Evolutionary conservation across 1,140 invertebrate species (phyloP).

Genomic region (Agrilus planipennis): DNA sequence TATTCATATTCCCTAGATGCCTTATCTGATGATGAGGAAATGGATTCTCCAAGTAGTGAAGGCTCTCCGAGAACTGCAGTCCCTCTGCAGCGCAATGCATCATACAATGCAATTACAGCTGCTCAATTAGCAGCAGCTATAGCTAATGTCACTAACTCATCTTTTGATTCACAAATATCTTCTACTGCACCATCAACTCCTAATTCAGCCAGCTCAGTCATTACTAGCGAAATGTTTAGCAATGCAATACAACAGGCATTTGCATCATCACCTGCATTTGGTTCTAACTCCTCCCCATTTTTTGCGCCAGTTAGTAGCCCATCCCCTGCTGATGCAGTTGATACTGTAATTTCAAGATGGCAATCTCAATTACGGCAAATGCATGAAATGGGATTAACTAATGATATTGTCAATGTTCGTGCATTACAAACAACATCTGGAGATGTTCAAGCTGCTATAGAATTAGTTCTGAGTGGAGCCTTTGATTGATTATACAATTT

Average conservation of each 20-base stretch:
- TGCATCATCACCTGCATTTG: constrained; percentile 24
- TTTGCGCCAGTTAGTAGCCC: neutral
- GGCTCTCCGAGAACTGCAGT: no score
- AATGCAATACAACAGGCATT: constrained; percentile 45
- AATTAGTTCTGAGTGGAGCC: constrained; percentile 48
- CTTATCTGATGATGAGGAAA: constrained; percentile 44
- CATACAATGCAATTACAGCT: constrained; percentile 34
- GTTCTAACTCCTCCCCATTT: neutral
- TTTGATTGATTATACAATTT: constrained; percentile 14
- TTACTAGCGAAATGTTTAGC: constrained; percentile 45
- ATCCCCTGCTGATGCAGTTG: constrained; percentile 7
- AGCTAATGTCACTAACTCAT: constrained; percentile 32
- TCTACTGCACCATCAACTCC: constrained; percentile 19
- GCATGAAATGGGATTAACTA: constrained; percentile 74
- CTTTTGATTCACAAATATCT: constrained; percentile 11
- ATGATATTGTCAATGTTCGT: constrained; percentile 74
- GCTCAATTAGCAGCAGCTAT: constrained; percentile 40
- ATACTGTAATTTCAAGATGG: constrained; percentile 19
- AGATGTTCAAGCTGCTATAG: constrained; percentile 79
- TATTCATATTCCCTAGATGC: constrained; percentile 40
- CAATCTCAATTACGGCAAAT: constrained; percentile 66
- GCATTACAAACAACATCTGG: constrained; percentile 70
- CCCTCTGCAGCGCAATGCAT: constrained; percentile 25
- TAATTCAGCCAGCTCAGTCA: constrained; percentile 30
- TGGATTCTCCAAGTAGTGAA: constrained; percentile 43